Conservation (phyloP, 2,888 invertebrate species). For the Cheiracanthium punctorium region DNA sequence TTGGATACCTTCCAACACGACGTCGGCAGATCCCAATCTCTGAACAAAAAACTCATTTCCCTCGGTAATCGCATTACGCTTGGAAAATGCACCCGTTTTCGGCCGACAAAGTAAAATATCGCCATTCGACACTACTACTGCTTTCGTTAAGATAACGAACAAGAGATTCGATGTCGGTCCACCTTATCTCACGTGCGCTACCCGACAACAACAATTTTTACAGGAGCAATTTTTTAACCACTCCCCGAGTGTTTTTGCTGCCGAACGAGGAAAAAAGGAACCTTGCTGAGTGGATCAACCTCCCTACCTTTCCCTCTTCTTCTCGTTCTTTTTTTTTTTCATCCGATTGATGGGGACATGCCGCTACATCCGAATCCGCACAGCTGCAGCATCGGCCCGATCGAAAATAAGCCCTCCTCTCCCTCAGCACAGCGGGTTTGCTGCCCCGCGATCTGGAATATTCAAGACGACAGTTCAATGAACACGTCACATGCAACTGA, state of each 20-base stretch:
- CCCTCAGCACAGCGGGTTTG: slow-evolving; percentile 20
- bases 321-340: background rate
- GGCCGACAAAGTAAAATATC: background rate
- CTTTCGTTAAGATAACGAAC: background rate
- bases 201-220: background rate
- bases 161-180: background rate
- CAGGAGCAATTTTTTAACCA: slow-evolving; percentile 11
- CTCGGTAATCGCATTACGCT: background rate
- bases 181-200: background rate
- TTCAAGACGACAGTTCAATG: slow-evolving; percentile 49
- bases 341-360: too few relatives aligned
- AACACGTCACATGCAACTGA: slow-evolving; percentile 47
- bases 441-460: slow-evolving; percentile 15
- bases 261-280: background rate
- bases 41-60: background rate
- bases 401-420: slow-evolving; percentile 33
- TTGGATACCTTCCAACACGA: background rate
- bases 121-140: background rate
- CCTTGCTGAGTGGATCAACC: background rate
- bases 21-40: background rate
- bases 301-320: background rate
- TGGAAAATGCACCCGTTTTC: background rate
- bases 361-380: slow-evolving; percentile 10
- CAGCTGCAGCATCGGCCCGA: slow-evolving; percentile 41
- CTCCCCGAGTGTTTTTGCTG: background rate